Percentiles rank a stretch among this genome's conserved stretches.
phyloP scores from a whole-genome alignment of 2,113 vertebrate species.

The Miniopterus natalensis region DNA sequence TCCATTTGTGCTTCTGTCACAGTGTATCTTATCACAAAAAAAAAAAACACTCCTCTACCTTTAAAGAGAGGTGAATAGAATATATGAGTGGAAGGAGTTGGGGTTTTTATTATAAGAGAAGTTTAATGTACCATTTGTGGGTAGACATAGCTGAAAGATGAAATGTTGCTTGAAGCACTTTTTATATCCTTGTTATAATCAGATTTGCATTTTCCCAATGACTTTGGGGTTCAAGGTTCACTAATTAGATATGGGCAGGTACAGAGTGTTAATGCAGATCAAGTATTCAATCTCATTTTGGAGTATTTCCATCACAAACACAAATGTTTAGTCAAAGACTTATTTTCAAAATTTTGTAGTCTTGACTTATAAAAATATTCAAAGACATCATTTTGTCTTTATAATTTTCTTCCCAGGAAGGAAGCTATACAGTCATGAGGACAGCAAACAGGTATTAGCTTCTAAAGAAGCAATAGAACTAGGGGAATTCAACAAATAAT shows the following conservation, averaged over 20 bases:
- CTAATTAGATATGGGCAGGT: background rate
- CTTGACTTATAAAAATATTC: background rate
- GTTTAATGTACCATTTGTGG: background rate
- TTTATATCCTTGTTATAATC: background rate
- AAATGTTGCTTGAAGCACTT: background rate
- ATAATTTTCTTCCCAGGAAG: background rate
- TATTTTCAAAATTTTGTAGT: background rate
- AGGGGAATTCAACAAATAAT: background rate
- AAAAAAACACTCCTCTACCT: background rate
- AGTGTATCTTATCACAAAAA: background rate
- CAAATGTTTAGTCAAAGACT: background rate
- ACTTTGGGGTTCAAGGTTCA: background rate
- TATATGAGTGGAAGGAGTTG: background rate
- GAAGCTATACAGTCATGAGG: background rate
- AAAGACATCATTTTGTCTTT: background rate
- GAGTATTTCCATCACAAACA: background rate
- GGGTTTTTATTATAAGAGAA: background rate
- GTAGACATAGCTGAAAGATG: background rate
- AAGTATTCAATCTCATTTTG: background rate
- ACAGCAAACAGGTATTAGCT: background rate
- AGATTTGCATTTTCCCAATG: background rate
- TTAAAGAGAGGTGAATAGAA: background rate
- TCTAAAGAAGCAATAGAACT: background rate
- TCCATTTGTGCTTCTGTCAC: background rate
- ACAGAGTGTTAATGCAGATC: background rate